Conservation (phyloP, 2,888 invertebrate species). For the Drosophila dives region DNA sequence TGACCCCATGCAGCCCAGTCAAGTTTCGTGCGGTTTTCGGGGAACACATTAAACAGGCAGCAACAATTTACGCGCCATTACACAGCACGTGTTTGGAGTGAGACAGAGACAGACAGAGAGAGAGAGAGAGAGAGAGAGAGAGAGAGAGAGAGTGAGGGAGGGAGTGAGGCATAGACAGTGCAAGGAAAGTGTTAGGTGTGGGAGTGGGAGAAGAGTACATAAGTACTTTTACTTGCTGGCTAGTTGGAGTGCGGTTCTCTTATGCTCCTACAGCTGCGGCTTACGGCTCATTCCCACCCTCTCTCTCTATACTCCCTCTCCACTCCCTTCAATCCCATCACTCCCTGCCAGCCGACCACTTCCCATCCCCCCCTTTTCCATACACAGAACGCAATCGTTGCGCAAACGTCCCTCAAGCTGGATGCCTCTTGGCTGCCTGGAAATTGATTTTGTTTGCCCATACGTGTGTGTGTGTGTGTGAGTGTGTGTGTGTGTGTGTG, state of each 20-base stretch:
- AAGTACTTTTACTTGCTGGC: conserved; percentile 31
- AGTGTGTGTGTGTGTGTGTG: conserved; percentile 15
- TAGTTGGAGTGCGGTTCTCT: conserved; percentile 24
- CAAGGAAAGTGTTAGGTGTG: background rate
- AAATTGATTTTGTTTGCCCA: conserved; percentile 58
- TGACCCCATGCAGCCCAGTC: conserved; percentile 7
- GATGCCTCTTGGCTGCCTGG: conserved; percentile 47
- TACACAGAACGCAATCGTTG: conserved; percentile 27
- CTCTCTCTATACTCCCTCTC: background rate
- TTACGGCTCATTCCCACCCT: background rate
- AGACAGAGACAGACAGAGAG: background rate
- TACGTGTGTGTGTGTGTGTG: background rate
- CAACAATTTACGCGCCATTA: conserved; percentile 80
- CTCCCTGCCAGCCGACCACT: background rate
- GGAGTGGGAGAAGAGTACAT: conserved; percentile 11
- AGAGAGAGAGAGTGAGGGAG: background rate
- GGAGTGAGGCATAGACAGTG: background rate
- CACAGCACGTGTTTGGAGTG: conserved; percentile 46
- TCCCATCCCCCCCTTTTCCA: background rate
- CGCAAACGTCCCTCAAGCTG: conserved; percentile 43
- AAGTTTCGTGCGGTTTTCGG: conserved; percentile 63
- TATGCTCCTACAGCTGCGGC: conserved; percentile 26
- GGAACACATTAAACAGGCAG: conserved; percentile 76
- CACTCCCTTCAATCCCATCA: background rate
- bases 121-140: background rate